phyloP scores from a whole-genome alignment of 2,888 invertebrate species.

The Pyrrhosoma nymphula region DNA sequence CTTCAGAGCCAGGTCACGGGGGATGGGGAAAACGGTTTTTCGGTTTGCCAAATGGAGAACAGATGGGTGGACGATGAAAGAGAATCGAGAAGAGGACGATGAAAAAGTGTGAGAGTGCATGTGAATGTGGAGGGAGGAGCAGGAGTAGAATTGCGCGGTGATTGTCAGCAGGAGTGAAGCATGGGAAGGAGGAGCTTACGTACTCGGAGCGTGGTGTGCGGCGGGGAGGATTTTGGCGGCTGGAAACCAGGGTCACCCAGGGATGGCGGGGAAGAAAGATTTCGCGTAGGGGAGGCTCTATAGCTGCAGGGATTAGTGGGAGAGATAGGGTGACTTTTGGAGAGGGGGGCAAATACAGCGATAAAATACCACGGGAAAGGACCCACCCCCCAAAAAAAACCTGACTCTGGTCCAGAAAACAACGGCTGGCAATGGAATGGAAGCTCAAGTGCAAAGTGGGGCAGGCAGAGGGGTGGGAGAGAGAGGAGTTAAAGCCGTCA shows the following conservation, averaged over 20 bases:
- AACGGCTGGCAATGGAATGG: background rate
- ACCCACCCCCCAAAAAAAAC: background rate
- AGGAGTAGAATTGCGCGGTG: background rate
- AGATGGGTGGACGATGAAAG: conserved; percentile 8
- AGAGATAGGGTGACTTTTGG: background rate
- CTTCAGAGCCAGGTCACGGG: too few relatives aligned
- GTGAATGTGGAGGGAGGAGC: background rate
- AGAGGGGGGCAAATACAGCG: background rate
- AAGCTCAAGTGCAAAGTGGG: conserved; percentile 29
- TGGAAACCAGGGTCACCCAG: background rate
- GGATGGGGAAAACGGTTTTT: background rate
- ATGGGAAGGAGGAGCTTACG: background rate
- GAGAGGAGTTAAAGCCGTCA: background rate
- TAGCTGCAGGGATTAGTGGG: background rate
- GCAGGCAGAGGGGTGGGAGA: background rate
- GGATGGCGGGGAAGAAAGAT: background rate
- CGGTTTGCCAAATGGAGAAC: background rate
- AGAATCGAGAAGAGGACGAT: background rate
- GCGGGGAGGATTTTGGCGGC: background rate
- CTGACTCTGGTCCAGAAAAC: background rate
- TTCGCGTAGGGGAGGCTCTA: background rate
- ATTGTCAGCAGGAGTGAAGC: background rate
- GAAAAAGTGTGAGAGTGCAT: background rate
- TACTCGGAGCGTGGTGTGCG: background rate
- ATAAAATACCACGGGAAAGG: conserved; percentile 18